Base-by-base conservation (phyloP, 2,888 invertebrate species). In the Schrankia costaestrigalis region DNA sequence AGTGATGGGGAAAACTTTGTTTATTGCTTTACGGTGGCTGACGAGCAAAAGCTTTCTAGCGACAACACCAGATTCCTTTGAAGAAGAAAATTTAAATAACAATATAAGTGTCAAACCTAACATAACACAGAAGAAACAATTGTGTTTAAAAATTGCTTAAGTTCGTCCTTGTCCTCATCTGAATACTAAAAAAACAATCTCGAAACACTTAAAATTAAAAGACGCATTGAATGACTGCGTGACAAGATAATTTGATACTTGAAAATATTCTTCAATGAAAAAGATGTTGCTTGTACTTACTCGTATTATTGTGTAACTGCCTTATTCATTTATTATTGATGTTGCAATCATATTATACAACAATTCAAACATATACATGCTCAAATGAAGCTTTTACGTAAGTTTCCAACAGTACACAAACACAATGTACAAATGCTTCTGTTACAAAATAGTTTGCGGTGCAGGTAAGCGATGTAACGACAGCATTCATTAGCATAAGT, bases 401-500 rank as follows among this genome's bases (percentile, higher is more conserved):
- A 14, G 11, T 27, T 22, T 11, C 0, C 3, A 19, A 22, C 7
- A 19, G n/a, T n/a, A 22, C 12, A 11, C 9, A 24, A 13, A 3
- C 18, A 2, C 13, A 21, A 6, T 25, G 8, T 21, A 39, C 29
- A 15, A 43, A 43, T n/a, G n/a, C n/a, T n/a, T n/a, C n/a, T n/a
- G n/a, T n/a, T n/a, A n/a, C n/a, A n/a, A n/a, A n/a, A n/a, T n/a
- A n/a, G n/a, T n/a, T 31, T 41, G 50, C 35, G 27, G 36, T 44
- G 45, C 55, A 53, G 49, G 49, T 58, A 63, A 56, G 46, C 52
- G 56, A 65, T 50, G 61, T 68, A 77, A 70, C 63, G 66, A 73
- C 68, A 68, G 46, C 53, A 53, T 63, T 72, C 71, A 80, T 79
- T 75, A 78, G 61, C 61, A 50, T 60, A 63, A 63, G 55, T 56